Evolutionary conservation across 2,888 invertebrate species (phyloP).

Genomic region (Synanthedon vespiformis): DNA sequence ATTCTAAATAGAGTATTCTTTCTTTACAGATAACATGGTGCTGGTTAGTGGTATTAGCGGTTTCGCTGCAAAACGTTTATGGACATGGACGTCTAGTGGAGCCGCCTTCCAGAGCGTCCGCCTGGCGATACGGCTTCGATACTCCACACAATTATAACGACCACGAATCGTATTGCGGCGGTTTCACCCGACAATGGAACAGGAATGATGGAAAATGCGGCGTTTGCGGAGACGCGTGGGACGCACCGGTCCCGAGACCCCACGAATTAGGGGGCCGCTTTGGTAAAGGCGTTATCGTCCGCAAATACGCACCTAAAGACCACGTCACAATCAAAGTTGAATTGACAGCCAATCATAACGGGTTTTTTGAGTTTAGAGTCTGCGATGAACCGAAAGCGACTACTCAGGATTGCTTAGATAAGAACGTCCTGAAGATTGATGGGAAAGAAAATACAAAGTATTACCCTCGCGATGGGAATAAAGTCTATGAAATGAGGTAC

Average conservation of each 20-base stretch:
- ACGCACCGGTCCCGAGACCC: constrained; percentile 75
- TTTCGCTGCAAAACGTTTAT: constrained; percentile 39
- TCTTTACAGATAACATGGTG: constrained; percentile 52
- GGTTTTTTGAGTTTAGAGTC: constrained; percentile 86
- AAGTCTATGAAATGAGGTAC: constrained; percentile 82
- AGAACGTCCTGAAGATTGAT: constrained; percentile 73
- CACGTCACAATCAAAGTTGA: constrained; percentile 81
- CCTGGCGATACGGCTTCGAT: constrained; percentile 90
- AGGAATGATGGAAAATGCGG: constrained; percentile 87
- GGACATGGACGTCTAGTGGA: constrained; percentile 84
- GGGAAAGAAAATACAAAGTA: constrained; percentile 69
- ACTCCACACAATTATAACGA: constrained; percentile 92
- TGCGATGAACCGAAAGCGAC: constrained; percentile 80
- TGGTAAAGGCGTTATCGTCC: constrained; percentile 84
- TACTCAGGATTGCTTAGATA: constrained; percentile 82
- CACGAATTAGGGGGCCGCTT: constrained; percentile 89
- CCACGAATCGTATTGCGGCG: constrained; percentile 89
- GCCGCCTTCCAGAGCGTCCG: constrained; percentile 87
- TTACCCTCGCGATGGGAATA: constrained; percentile 83
- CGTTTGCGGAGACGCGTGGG: constrained; percentile 89
- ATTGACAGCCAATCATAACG: constrained; percentile 88
- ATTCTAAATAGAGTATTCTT: background rate
- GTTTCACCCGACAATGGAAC: constrained; percentile 86
- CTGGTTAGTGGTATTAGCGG: constrained; percentile 30
- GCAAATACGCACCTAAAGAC: constrained; percentile 78